Evolutionary conservation across 2,797 vertebrate genomes (phyloP).

Genomic region (Botia kubotai): DNA sequence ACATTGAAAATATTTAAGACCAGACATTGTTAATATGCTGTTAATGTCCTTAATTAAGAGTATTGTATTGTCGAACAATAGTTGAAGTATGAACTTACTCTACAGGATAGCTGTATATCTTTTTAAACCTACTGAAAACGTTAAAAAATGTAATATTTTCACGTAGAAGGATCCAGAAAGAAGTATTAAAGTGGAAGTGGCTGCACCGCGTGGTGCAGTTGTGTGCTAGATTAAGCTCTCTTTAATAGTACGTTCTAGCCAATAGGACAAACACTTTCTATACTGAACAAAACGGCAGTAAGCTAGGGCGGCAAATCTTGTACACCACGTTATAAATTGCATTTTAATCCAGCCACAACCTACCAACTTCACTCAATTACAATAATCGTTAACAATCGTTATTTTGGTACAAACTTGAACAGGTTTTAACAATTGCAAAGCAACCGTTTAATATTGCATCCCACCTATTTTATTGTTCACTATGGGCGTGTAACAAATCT

Average conservation of each 20-base stretch:
- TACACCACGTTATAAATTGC: not conserved
- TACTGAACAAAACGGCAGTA: constrained; percentile 32
- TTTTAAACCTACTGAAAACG: not conserved
- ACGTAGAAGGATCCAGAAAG: constrained; percentile 24
- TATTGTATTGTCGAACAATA: not conserved
- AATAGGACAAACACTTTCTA: constrained; percentile 42
- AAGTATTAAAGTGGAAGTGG: constrained; percentile 3
- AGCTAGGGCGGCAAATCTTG: constrained; percentile 5
- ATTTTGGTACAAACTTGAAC: not conserved
- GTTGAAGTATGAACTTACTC: not conserved
- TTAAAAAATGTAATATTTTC: not conserved
- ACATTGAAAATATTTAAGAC: not conserved
- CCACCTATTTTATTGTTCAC: constrained; percentile 35
- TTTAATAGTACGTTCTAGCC: constrained; percentile 25
- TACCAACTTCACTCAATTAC: not conserved
- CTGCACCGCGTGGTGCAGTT: constrained; percentile 34
- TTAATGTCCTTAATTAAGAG: not conserved
- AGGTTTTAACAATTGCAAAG: constrained; percentile 35
- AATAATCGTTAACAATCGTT: not conserved
- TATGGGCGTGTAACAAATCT: not conserved
- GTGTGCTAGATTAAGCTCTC: constrained; percentile 27
- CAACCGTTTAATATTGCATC: constrained; percentile 23
- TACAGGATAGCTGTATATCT: not conserved
- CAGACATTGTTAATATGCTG: too few species aligned
- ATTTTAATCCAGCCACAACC: not conserved